Evolutionary conservation across 2,888 invertebrate genomes (phyloP), one percentile per base, ranked within the genome.

Genomic region (Macropis europaea): DNA sequence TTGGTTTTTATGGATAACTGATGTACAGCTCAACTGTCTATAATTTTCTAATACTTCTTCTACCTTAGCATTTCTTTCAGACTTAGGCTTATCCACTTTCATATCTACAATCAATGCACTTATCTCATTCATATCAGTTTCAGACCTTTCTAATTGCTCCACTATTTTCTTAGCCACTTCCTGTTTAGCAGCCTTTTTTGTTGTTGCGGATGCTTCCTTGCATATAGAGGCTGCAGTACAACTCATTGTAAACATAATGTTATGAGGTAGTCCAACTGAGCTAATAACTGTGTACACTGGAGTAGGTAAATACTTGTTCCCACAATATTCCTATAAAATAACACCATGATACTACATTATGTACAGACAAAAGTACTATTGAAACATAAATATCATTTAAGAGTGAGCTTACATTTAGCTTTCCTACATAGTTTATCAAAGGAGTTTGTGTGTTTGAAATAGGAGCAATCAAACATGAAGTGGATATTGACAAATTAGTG

Each of bases 151-250:
- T 5, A 70, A 22, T 7, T 17, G 1, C 2, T 54, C 3, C 17
- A 60, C 42, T 2, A 70, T n/a, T 50, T 66, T 36, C 30, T 70
- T 47, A 1, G 70, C 53, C 30, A n/a, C 48, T 11, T n/a, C 1
- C 1, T 70, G 70, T 30, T 70, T 70, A 1, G 54, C 78, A 4
- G 19, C n/a, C 15, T 73, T 78, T 47, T 78, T 78, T 7, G 48
- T 42, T 2, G 1, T 24, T 9, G 26, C 57, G 1, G 34, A 7
- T 0, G n/a, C 69, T 34, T 32, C 11, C 9, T 32, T 15, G 2
- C 2, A 1, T 2, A 32, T 1, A 5, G 53, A 7, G 2, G 19
- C 42, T 3, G 71, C 2, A 0, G 11, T 26, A 11, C 54, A 66
- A 13, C 36, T 17, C 4, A 71, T 43, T 0, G n/a, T 54, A 26